A percentile compares a stretch with the other conserved stretches of the same genome.
Evolutionary conservation across 2,797 vertebrate genomes (phyloP).

Genomic region (Eremophila alpestris): DNA sequence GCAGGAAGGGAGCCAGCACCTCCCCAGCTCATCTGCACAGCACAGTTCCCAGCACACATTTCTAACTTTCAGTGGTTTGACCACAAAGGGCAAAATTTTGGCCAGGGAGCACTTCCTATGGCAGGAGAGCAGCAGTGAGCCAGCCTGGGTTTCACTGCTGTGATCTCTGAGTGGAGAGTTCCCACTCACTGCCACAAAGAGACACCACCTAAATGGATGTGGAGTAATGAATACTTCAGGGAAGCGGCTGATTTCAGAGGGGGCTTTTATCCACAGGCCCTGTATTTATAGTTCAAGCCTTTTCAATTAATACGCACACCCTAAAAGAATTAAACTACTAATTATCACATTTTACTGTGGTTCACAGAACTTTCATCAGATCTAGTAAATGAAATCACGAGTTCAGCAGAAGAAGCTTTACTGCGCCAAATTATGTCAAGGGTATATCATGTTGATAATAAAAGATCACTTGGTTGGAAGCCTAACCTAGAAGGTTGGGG

Average conservation of each 20-base stretch:
- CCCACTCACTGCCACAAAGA: slow-evolving; percentile 27
- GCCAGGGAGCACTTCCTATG: not conserved
- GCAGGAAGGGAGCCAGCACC: not conserved
- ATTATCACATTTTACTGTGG: slow-evolving; percentile 76
- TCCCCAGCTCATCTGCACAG: not conserved
- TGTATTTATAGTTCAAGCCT: slow-evolving; percentile 77
- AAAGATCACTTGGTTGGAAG: slow-evolving; percentile 53
- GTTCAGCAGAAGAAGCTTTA: slow-evolving; percentile 70
- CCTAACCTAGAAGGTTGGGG: slow-evolving; percentile 59
- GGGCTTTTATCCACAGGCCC: slow-evolving; percentile 75
- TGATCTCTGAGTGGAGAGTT: not conserved
- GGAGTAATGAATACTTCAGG: slow-evolving; percentile 74
- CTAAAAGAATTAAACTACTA: slow-evolving; percentile 77
- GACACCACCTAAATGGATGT: slow-evolving; percentile 64
- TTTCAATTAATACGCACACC: slow-evolving; percentile 76
- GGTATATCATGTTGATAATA: slow-evolving; percentile 47
- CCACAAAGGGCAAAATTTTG: slow-evolving; percentile 1
- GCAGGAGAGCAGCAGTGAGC: not conserved
- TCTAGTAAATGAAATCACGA: slow-evolving; percentile 71
- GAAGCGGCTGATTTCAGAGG: slow-evolving; percentile 71
- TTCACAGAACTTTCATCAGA: slow-evolving; percentile 74
- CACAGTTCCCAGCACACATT: not conserved
- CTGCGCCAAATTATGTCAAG: slow-evolving; percentile 60
- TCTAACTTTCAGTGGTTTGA: not conserved
- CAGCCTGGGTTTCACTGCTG: not conserved